Evolutionary conservation across 2,888 invertebrate genomes (phyloP), one percentile per base, ranked within the genome.

Genomic region (Hyppa rectilinea): DNA sequence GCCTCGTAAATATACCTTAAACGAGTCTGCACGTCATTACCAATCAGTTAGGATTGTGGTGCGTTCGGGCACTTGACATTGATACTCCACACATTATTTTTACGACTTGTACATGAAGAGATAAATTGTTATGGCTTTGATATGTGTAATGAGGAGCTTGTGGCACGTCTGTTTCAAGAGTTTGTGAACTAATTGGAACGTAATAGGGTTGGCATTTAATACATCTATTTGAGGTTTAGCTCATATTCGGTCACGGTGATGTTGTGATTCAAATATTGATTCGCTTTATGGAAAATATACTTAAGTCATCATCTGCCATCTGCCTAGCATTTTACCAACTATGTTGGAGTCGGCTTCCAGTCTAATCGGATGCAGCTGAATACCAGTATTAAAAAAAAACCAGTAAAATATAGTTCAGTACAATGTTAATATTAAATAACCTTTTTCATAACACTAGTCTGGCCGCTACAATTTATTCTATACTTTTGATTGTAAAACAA

Each of bases 51-150:
- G 7, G 31, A 75, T 71, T 66, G 78, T 58, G 74, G 81, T 78
- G 71, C 67, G 66, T 58, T 67, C 64, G 59, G 62, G 4, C 71
- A 78, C 82, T 81, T 79, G 80, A 79, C 80, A 75, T 79, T 81
- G 80, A 71, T 82, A 62, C 52, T 56, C 31, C 20, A 17, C 10
- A 60, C 55, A 56, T 66, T 64, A 74, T 59, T 65, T 66, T 74
- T 67, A 74, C 43, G 56, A 64, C 38, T 55, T 62, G n/a, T 75
- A n/a, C 63, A 64, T 58, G 67, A 81, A 62, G 75, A 75, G 40
- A 78, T 78, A 71, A 71, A 82, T 71, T 36, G 34, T 64, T 60
- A 71, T 55, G 60, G 55, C 31, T 74, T 55, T 38, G 76, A 61
- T 62, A 49, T 52, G 40, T 62, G 63, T 55, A 67, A 68, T 58